Percentiles rank a stretch among this genome's conserved stretches.
Evolutionary conservation across 2,888 invertebrate species (phyloP).

Genomic region (Drosophila greeni): DNA sequence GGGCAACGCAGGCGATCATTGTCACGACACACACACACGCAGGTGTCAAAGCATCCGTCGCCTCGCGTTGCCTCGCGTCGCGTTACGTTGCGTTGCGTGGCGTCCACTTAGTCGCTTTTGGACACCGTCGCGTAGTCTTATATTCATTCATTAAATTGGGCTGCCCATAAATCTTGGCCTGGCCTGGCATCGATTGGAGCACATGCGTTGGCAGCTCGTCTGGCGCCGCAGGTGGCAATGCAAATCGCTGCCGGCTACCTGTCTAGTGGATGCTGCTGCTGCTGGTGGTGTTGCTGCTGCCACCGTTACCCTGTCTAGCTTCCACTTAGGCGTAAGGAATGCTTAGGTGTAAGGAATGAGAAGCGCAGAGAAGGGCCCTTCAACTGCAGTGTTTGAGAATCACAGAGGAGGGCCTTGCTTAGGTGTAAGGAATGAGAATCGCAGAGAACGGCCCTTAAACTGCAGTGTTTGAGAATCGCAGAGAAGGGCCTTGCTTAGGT

Average conservation of each 20-base stretch:
- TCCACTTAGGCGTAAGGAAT: too few relatives aligned
- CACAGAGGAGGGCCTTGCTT: too few relatives aligned
- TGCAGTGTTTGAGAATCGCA: too few relatives aligned
- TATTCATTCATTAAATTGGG: conserved; percentile 63
- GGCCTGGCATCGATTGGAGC: conserved; percentile 11
- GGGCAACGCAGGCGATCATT: conserved; percentile 67
- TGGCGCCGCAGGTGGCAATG: conserved; percentile 33
- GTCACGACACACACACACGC: conserved; percentile 63
- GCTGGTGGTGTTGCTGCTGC: not conserved
- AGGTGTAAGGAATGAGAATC: too few relatives aligned
- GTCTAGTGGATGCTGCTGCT: conserved; percentile 6
- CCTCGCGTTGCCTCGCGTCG: conserved; percentile 42
- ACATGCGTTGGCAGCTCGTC: conserved; percentile 24
- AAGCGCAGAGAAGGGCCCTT: too few relatives aligned
- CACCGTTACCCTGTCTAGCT: not conserved
- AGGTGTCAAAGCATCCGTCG: conserved; percentile 65
- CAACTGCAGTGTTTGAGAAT: too few relatives aligned
- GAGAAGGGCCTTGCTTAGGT: too few relatives aligned
- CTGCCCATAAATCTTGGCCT: conserved; percentile 59
- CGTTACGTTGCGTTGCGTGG: conserved; percentile 36
- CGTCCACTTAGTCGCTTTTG: conserved; percentile 52
- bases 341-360: too few relatives aligned
- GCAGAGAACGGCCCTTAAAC: too few relatives aligned
- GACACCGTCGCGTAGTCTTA: conserved; percentile 17
- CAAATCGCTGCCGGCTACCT: conserved; percentile 36